A percentile compares a stretch with the other conserved stretches of the same genome.
Evolutionary conservation across 2,113 vertebrate genomes (phyloP).

Genomic region (Eclectus roratus): DNA sequence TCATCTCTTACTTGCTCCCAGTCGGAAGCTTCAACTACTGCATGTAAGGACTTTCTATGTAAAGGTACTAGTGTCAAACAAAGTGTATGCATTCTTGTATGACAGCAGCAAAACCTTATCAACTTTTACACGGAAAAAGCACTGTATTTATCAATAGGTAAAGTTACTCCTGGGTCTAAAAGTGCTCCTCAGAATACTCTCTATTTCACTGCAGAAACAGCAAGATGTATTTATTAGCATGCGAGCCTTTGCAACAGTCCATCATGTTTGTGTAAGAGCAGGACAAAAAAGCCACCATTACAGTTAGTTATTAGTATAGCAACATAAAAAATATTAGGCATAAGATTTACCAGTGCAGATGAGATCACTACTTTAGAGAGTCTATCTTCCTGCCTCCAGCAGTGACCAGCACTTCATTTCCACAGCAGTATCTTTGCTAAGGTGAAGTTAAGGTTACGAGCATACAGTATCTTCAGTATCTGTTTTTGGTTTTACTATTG

Average conservation of each 20-base stretch:
- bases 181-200: not conserved
- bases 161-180: not conserved
- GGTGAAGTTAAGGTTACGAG: slow-evolving; percentile 34
- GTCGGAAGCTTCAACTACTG: not conserved
- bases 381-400: slow-evolving; percentile 30
- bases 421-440: not conserved
- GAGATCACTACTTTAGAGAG: slow-evolving; percentile 33
- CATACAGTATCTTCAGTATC: not conserved
- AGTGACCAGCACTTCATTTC: not conserved
- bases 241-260: not conserved
- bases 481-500: not conserved
- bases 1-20: not conserved
- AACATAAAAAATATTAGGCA: not conserved
- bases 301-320: not conserved
- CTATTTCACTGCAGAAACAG: not conserved
- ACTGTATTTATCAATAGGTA: not conserved
- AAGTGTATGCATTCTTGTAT: fast-evolving
- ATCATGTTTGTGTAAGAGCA: not conserved
- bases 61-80: not conserved
- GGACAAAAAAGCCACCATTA: not conserved
- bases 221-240: not conserved
- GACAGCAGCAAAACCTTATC: not conserved
- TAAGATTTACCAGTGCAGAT: slow-evolving; percentile 53
- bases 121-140: not conserved
- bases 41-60: not conserved